These are phyloP conservation scores for Cyprinodon diabolis DNA, from an alignment of 2,797 vertebrate genomes.

Conservation along the genomic window DNA sequence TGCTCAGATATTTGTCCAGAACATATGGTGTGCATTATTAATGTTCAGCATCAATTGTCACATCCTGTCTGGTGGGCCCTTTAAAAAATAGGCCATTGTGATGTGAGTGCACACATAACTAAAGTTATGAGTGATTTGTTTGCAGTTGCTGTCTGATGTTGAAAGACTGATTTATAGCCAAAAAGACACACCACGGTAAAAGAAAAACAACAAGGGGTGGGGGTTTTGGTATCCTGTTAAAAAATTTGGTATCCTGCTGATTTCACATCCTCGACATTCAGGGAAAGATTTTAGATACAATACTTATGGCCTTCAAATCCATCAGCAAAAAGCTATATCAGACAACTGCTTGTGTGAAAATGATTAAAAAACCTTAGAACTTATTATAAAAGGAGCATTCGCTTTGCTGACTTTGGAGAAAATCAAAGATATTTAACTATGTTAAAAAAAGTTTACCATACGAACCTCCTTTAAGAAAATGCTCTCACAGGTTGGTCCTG, in stretches of 20 bases:
- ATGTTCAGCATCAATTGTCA: slow-evolving; percentile 75
- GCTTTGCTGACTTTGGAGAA: background rate
- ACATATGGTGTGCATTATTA: slow-evolving; percentile 79
- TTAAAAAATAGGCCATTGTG: slow-evolving; percentile 63
- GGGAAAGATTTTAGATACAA: background rate
- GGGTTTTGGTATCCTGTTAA: background rate
- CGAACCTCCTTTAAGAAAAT: no score
- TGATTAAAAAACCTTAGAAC: background rate
- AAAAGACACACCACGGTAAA: background rate
- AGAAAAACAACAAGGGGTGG: background rate
- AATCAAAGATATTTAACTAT: background rate
- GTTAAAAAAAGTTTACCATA: no score
- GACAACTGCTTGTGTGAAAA: background rate
- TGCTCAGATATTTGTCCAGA: slow-evolving; percentile 71
- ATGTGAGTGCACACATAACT: slow-evolving; percentile 45
- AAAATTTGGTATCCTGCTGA: background rate
- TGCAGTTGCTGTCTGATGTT: slow-evolving; percentile 32
- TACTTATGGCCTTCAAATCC: no score
- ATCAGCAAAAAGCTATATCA: background rate
- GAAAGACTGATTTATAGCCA: slow-evolving; percentile 28
- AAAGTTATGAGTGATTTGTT: slow-evolving; percentile 63
- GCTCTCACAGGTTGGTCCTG: no score
- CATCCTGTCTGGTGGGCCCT: slow-evolving; percentile 52
- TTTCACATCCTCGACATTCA: background rate
- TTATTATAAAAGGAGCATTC: background rate